Conservation (phyloP, 2,888 invertebrate species). For the Calephelis perditalis region DNA sequence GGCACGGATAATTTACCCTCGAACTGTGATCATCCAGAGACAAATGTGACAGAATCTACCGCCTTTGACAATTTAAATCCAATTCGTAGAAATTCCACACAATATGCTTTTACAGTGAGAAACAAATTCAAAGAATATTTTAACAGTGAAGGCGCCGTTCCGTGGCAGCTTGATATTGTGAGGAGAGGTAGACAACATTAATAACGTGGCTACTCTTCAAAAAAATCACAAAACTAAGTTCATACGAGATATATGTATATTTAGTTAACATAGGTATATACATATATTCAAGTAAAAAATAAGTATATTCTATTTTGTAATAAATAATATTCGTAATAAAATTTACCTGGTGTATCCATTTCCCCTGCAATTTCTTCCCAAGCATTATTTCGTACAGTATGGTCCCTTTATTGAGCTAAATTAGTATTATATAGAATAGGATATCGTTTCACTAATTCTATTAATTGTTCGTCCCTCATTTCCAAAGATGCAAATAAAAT, state of each 20-base stretch:
- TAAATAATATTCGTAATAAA: too few species aligned
- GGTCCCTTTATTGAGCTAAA: too few species aligned
- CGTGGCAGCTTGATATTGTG: background rate
- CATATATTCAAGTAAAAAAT: too few species aligned
- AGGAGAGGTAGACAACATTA: background rate
- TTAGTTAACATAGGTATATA: too few species aligned
- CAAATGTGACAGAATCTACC: slow-evolving; percentile 1
- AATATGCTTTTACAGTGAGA: slow-evolving; percentile 1
- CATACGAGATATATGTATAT: background rate
- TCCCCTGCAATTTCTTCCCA: too few species aligned
- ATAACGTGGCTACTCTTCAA: background rate
- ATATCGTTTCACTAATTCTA: slow-evolving; percentile 12
- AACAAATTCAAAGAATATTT: background rate
- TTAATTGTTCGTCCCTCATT: background rate
- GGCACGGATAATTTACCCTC: slow-evolving; percentile 9
- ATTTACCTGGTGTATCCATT: too few species aligned
- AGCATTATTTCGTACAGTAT: too few species aligned
- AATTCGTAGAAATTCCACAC: background rate
- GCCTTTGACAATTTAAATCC: background rate
- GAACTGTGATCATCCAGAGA: slow-evolving; percentile 1
- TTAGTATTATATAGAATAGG: slow-evolving; percentile 2
- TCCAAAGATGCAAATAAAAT: slow-evolving; percentile 1
- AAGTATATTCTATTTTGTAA: too few species aligned
- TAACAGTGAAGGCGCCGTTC: too few species aligned
- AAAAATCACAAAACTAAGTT: background rate